Evolutionary conservation across 2,797 vertebrate genomes (phyloP), one percentile per base, ranked within the genome.

Genomic region (Peromyscus nudipes): DNA sequence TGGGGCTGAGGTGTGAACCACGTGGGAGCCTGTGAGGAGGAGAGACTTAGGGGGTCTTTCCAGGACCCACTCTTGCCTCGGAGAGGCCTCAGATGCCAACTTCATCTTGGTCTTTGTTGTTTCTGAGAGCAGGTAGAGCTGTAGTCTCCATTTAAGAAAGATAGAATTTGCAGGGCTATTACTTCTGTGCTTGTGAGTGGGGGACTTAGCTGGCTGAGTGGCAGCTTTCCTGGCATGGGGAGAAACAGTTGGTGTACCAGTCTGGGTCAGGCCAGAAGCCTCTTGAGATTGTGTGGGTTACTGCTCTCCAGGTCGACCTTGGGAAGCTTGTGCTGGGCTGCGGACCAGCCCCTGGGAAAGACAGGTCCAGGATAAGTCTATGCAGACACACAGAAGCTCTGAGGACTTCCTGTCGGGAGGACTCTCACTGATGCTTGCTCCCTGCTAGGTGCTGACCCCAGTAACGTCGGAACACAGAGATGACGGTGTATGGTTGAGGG

Each of bases 71-170:
- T 9, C 40, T 17, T 43, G 43, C 31, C 34, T 57, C 37, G 0
- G 3, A 0, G 3, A 84, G 80, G 27, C 65, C 13, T 0, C 19
- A 0, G 16, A 46, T 31, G 27, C 6, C 40, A 16, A 12, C 81
- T 31, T 46, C 64, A 37, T 92, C n/a, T 34, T 46, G 29, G 67
- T 84, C 64, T 86, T 69, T 65, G 43, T 14, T 84, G 40, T 65
- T 84, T 67, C 83, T 49, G 62, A 85, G 43, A 85, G n/a, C 1
- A 13, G 13, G 43, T 52, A 7, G 64, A 67, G 62, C 29, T 71
- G 1, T 87, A 6, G 27, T 77, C 94, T 96, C 95, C 89, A 43
- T 84, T 27, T 80, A 81, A 91, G 81, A 87, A 88, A 95, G 92
- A 76, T n/a, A 71, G 86, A 73, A 37, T 89, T 83, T 0, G 23